These are phyloP conservation scores for Tipula lateralis DNA, from an alignment of 2,888 invertebrate species.

Conservation along the genomic window DNA sequence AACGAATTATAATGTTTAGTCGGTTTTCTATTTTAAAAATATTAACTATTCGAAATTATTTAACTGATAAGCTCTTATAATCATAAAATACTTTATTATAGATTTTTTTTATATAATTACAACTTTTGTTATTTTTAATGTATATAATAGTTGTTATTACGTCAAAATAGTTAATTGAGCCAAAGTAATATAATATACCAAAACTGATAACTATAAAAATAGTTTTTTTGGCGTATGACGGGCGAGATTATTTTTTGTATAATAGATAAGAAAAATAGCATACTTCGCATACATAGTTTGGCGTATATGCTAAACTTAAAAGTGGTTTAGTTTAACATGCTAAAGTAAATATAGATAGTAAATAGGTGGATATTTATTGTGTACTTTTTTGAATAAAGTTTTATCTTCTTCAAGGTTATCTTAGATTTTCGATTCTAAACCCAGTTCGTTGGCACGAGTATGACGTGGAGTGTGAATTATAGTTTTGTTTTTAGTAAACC, in stretches of 20 bases:
- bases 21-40: neutral
- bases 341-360: neutral
- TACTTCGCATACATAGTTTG: neutral
- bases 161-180: neutral
- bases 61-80: neutral
- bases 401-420: neutral
- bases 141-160: neutral
- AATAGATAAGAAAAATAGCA: neutral
- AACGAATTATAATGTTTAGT: neutral
- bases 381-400: neutral
- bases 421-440: neutral
- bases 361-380: neutral
- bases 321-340: neutral
- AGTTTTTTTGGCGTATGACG: neutral
- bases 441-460: neutral
- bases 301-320: neutral
- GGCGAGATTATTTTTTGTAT: neutral
- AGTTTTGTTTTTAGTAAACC: too few relatives aligned
- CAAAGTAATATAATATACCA: too few relatives aligned
- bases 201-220: neutral
- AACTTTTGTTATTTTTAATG: neutral
- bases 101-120: neutral
- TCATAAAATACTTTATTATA: neutral
- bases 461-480: neutral
- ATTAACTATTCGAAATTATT: neutral